These are phyloP conservation scores for Caradrina clavipalpis DNA, from an alignment of 2,888 invertebrate species.

Conservation along the genomic window DNA sequence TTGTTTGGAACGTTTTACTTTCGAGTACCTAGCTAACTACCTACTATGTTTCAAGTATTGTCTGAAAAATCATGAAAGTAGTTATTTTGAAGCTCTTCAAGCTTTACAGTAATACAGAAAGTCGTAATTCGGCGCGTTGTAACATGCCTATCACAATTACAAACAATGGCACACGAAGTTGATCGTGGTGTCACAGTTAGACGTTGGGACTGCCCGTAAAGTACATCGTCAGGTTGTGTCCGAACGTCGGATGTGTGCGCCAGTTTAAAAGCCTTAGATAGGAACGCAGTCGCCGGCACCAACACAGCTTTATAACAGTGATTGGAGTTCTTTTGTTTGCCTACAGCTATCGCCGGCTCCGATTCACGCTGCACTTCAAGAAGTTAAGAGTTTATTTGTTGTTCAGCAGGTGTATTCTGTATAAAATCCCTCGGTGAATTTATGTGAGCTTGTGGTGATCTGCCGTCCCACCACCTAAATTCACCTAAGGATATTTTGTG, in stretches of 20 bases:
- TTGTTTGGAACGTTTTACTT: slow-evolving; percentile 7
- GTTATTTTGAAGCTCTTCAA: not conserved
- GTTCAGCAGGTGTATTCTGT: not conserved
- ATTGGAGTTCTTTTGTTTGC: slow-evolving; percentile 67
- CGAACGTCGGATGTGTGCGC: slow-evolving; percentile 60
- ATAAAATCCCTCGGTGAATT: no score
- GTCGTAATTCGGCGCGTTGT: no score
- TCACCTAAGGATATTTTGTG: no score
- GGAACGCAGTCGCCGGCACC: slow-evolving; percentile 33
- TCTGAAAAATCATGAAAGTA: not conserved
- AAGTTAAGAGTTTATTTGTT: slow-evolving; percentile 25
- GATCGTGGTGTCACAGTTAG: slow-evolving; percentile 15
- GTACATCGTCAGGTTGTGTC: slow-evolving; percentile 24
- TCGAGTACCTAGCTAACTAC: not conserved
- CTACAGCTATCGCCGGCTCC: slow-evolving; percentile 33
- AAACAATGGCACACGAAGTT: slow-evolving; percentile 12
- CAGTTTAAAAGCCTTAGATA: slow-evolving; percentile 54
- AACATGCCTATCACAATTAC: slow-evolving; percentile 11
- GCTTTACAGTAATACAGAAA: not conserved
- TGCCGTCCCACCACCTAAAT: no score
- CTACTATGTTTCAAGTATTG: not conserved
- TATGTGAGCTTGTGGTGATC: no score
- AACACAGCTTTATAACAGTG: slow-evolving; percentile 52
- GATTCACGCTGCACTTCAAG: slow-evolving; percentile 40
- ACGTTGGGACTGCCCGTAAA: slow-evolving; percentile 33